A percentile compares a stretch with the other conserved stretches of the same genome.
phyloP scores from a whole-genome alignment of 2,113 vertebrate genomes.

The Podarcis cretensis region DNA sequence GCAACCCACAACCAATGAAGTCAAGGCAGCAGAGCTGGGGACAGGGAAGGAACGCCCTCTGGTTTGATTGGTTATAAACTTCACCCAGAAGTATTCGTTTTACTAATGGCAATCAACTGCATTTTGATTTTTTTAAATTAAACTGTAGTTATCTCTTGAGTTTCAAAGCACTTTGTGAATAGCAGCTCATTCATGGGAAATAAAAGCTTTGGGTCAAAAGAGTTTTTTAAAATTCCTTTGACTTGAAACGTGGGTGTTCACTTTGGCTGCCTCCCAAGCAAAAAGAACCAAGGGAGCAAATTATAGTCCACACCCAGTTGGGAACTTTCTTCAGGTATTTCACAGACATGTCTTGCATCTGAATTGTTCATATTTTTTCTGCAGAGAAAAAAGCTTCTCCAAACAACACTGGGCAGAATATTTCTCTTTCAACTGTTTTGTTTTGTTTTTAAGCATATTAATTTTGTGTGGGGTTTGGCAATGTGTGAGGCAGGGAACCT shows the following conservation, averaged over 20 bases:
- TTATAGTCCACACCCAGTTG: conserved; percentile 76
- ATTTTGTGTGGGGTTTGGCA: too few relatives aligned
- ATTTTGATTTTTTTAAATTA: conserved; percentile 29
- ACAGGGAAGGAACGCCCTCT: neutral
- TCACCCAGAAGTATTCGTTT: neutral
- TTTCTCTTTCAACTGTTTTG: conserved; percentile 38
- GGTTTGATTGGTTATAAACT: neutral
- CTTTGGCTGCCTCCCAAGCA: conserved; percentile 58
- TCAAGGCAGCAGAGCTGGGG: neutral
- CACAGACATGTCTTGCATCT: conserved; percentile 69
- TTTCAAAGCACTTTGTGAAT: conserved; percentile 32
- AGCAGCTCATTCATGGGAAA: conserved; percentile 59
- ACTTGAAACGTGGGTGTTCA: conserved; percentile 69
- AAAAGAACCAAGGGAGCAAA: conserved; percentile 68
- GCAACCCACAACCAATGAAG: neutral
- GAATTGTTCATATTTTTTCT: conserved; percentile 72
- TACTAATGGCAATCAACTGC: rapidly evolving
- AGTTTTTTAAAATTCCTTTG: conserved; percentile 62
- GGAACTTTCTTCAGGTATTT: conserved; percentile 71
- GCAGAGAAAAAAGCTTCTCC: conserved; percentile 64
- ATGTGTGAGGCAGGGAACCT: neutral
- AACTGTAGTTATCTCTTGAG: conserved; percentile 38
- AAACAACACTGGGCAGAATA: conserved; percentile 61
- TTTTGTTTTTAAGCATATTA: neutral
- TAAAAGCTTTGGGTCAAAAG: conserved; percentile 57